phyloP scores from a whole-genome alignment of 2,888 invertebrate genomes.

The Hyposoter dolosus region DNA sequence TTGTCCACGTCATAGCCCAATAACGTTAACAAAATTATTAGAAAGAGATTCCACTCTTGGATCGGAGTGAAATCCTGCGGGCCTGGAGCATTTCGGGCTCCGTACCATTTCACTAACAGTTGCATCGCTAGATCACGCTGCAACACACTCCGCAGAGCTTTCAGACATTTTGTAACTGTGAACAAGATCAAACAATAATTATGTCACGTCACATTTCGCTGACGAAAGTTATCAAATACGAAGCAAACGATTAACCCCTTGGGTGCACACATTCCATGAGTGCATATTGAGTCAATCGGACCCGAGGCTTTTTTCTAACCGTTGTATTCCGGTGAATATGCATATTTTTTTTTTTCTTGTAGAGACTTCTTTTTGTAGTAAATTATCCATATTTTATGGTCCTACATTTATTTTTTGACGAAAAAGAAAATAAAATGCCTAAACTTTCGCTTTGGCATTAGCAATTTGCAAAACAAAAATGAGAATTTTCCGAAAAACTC shows the following conservation, averaged over 20 bases:
- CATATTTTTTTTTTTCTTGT: too few relatives aligned
- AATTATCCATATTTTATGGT: neutral
- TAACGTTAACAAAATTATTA: conserved; percentile 86
- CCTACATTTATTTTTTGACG: too few relatives aligned
- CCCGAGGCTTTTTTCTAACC: too few relatives aligned
- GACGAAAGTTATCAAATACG: neutral
- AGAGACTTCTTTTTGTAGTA: neutral
- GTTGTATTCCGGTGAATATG: too few relatives aligned
- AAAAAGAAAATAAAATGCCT: too few relatives aligned
- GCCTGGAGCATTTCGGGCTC: conserved; percentile 94
- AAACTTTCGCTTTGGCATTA: too few relatives aligned
- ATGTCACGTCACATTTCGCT: neutral
- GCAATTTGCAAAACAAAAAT: too few relatives aligned
- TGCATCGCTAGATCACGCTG: conserved; percentile 92
- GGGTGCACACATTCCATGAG: too few relatives aligned
- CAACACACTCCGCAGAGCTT: conserved; percentile 90
- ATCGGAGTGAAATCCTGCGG: conserved; percentile 90
- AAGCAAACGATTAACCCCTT: neutral
- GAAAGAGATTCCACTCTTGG: conserved; percentile 93
- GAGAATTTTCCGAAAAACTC: too few relatives aligned
- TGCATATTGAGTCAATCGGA: too few relatives aligned
- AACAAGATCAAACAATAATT: neutral
- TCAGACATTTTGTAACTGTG: conserved; percentile 89
- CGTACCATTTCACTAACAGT: conserved; percentile 94
- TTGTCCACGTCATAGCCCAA: conserved; percentile 91